A percentile compares a stretch with the other conserved stretches of the same genome.
Conservation (phyloP, 1,140 invertebrate genomes). For the Calycopis cecrops region DNA sequence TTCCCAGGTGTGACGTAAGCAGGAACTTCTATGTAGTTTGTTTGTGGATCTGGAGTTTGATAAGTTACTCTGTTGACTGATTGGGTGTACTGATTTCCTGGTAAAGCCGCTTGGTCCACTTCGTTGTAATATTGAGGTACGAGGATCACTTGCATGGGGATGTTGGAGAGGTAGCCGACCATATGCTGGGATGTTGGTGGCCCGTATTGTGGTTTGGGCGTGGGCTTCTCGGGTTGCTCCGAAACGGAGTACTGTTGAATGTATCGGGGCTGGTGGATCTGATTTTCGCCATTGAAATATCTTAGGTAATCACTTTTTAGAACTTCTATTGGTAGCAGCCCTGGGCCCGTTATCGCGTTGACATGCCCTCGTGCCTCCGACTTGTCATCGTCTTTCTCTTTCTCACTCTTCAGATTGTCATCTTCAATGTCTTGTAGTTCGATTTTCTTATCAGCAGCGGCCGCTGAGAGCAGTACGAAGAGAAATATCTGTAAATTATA, state of each 20-base stretch:
- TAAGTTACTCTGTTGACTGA: constrained; percentile 31
- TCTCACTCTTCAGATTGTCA: constrained; percentile 70
- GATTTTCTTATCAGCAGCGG: constrained; percentile 64
- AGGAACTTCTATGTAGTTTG: constrained; percentile 51
- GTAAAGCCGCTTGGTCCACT: constrained; percentile 30
- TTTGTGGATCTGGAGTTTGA: constrained; percentile 35
- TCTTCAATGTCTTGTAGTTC: constrained; percentile 71
- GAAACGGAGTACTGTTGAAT: constrained; percentile 61
- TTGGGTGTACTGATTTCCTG: constrained; percentile 26
- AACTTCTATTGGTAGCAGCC: constrained; percentile 40
- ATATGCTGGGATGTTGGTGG: constrained; percentile 39
- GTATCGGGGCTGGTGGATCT: constrained; percentile 42
- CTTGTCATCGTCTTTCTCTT: constrained; percentile 40
- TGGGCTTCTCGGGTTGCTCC: constrained; percentile 45
- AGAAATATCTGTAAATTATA: constrained; percentile 65
- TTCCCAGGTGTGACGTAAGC: constrained; percentile 47
- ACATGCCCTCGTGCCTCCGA: constrained; percentile 21
- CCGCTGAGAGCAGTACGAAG: constrained; percentile 42
- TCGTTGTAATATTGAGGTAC: constrained; percentile 62
- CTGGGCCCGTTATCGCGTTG: constrained; percentile 18
- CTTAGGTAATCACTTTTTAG: constrained; percentile 48
- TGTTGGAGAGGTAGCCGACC: constrained; percentile 57
- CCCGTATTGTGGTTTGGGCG: constrained; percentile 42
- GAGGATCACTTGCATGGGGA: constrained; percentile 65
- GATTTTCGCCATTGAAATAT: constrained; percentile 41